Percentiles rank a stretch among this genome's conserved stretches.
Conservation (phyloP, 1,140 invertebrate genomes). For the Liolophura sinensis region DNA sequence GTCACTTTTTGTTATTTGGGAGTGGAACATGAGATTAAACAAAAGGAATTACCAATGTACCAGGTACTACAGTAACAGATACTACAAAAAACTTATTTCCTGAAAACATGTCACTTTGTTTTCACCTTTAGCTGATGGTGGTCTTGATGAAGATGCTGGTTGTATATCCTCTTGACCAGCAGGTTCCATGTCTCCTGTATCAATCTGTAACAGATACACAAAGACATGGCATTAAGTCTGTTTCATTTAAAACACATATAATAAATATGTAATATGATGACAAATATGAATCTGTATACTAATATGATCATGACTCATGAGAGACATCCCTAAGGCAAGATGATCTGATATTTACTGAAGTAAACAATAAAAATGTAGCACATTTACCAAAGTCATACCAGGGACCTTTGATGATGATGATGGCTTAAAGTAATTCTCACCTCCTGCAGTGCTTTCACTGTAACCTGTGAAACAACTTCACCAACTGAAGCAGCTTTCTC, state of each 20-base stretch:
- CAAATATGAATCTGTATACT: background rate
- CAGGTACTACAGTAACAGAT: too few relatives aligned
- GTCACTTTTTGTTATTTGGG: too few relatives aligned
- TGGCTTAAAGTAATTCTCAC: slow-evolving; percentile 11
- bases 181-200: slow-evolving; percentile 27
- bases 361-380: too few relatives aligned
- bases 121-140: slow-evolving; percentile 10
- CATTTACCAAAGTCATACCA: too few relatives aligned
- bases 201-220: slow-evolving; percentile 24
- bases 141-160: slow-evolving; percentile 4
- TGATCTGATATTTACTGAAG: too few relatives aligned
- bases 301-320: background rate
- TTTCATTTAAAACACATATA: background rate
- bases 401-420: too few relatives aligned
- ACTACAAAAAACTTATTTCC: too few relatives aligned
- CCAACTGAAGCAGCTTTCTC: slow-evolving; percentile 5
- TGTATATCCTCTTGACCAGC: slow-evolving; percentile 6
- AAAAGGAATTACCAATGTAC: too few relatives aligned
- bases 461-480: slow-evolving; percentile 33
- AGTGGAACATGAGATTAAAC: too few relatives aligned
- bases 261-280: background rate
- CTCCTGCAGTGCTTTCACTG: slow-evolving; percentile 33
- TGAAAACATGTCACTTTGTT: too few relatives aligned
- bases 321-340: too few relatives aligned
- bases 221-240: background rate